Evolutionary conservation across 2,113 vertebrate species (phyloP).

Genomic region (Pionites leucogaster): DNA sequence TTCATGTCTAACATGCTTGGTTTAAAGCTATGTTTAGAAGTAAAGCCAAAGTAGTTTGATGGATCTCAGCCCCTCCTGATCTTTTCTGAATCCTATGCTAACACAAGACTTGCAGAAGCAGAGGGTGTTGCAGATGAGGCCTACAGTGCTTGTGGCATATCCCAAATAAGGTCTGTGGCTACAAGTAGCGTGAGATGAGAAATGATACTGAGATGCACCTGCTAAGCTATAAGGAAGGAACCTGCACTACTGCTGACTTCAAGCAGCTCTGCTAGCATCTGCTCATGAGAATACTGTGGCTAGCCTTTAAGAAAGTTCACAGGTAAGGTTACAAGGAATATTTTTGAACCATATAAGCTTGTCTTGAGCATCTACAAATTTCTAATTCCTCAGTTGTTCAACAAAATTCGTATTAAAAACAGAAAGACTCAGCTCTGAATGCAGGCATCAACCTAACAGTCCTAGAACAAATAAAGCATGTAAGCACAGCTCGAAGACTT

Average conservation of each 20-base stretch:
- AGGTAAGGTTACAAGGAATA: not conserved
- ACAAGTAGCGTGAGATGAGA: not conserved
- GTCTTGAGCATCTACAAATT: not conserved
- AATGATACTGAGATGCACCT: not conserved
- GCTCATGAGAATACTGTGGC: not conserved
- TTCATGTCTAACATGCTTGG: not conserved
- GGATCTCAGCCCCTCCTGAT: not conserved
- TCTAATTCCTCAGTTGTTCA: slow-evolving; percentile 25
- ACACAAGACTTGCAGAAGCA: not conserved
- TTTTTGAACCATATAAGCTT: not conserved
- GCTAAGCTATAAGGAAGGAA: slow-evolving; percentile 16
- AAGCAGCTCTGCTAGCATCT: not conserved
- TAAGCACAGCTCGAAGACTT: not conserved
- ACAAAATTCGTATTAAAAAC: not conserved
- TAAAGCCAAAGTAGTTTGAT: not conserved
- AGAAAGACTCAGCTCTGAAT: not conserved
- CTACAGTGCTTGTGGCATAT: not conserved
- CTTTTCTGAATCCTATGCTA: not conserved
- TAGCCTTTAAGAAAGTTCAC: not conserved
- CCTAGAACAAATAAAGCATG: not conserved
- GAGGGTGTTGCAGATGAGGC: not conserved
- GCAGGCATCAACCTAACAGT: not conserved
- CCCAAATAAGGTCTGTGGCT: not conserved
- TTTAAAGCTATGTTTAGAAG: not conserved
- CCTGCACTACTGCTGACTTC: not conserved